Base-by-base conservation (phyloP, 2,113 vertebrate genomes). In the Siniperca knerii region DNA sequence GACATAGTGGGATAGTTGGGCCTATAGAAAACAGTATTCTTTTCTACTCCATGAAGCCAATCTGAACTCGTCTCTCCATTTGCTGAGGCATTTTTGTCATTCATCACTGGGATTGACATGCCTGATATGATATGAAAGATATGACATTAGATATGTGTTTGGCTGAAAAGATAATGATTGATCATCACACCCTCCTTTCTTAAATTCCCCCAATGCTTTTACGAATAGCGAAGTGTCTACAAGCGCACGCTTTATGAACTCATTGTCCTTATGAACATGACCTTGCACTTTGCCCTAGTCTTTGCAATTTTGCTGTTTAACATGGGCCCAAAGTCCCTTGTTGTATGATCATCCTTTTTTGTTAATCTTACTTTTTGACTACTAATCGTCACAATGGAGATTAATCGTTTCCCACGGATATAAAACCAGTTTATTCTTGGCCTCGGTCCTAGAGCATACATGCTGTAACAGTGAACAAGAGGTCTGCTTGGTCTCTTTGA, bases 401-500 rank as follows among this genome's bases (percentile, higher is more conserved):
- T 71, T 23, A 55, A 61, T 85, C 11, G 29, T 83, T 74, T 87
- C 75, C 62, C 79, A 84, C 35, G 15, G 29, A 58, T 70, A n/a
- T 69, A 55, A 82, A 77, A 40, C 9, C 15, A 48, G 57, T 70
- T 71, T 81, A 20, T 65, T 74, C 40, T 75, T 90, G 83, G 83
- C 80, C 16, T 60, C 4, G 3, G 29, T 57, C 52, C 64, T 37
- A 6, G 37, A 68, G 65, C 75, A 60, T 73, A 69, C 58, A 72
- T 50, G 62, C 52, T 69, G 60, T 62, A 52, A 70, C 21, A 7
- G 33, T 48, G 40, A 69, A 82, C 23, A 8, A 74, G 64, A 77
- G 62, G 65, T 70, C 55, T 57, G 21, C 15, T 23, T 46, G 77
- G 50, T 64, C 46, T 75, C 64, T 70, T 66, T 76, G 64, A 79